Conservation (phyloP, 1,140 invertebrate genomes). For the Saxidomus purpurata region DNA sequence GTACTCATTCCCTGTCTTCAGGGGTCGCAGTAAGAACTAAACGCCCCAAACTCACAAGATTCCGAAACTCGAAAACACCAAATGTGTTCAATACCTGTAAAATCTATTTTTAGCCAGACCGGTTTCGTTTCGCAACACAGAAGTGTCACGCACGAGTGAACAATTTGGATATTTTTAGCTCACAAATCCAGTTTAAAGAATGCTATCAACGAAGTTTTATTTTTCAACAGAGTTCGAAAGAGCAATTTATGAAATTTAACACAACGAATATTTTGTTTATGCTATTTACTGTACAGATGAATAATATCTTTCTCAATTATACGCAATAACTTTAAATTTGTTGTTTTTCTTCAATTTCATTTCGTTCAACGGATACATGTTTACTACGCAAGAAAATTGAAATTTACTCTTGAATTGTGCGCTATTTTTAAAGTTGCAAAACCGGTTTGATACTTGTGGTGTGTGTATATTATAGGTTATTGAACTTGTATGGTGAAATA, state of each 20-base stretch:
- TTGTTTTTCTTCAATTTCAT: too few species aligned
- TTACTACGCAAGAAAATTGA: too few species aligned
- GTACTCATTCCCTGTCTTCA: neutral
- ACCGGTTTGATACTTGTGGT: conserved; percentile 51
- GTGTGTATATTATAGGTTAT: too few species aligned
- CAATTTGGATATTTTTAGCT: conserved; percentile 7
- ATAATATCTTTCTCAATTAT: too few species aligned
- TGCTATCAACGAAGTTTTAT: conserved; percentile 6
- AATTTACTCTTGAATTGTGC: conserved; percentile 22
- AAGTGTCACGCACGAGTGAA: neutral
- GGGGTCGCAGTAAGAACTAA: neutral
- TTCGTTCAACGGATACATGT: too few species aligned
- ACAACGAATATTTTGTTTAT: too few species aligned
- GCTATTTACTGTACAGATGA: too few species aligned
- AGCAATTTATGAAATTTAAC: too few species aligned
- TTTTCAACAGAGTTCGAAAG: too few species aligned
- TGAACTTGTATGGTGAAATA: too few species aligned
- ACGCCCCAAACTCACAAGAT: neutral
- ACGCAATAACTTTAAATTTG: too few species aligned
- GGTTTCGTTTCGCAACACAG: conserved; percentile 58
- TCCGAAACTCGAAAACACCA: neutral
- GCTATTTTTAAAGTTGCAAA: conserved; percentile 66
- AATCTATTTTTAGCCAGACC: conserved; percentile 63
- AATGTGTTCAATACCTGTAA: conserved; percentile 40
- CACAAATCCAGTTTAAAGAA: neutral